phyloP scores from a whole-genome alignment of 2,888 invertebrate genomes.

The Malthinus seriepunctatus region DNA sequence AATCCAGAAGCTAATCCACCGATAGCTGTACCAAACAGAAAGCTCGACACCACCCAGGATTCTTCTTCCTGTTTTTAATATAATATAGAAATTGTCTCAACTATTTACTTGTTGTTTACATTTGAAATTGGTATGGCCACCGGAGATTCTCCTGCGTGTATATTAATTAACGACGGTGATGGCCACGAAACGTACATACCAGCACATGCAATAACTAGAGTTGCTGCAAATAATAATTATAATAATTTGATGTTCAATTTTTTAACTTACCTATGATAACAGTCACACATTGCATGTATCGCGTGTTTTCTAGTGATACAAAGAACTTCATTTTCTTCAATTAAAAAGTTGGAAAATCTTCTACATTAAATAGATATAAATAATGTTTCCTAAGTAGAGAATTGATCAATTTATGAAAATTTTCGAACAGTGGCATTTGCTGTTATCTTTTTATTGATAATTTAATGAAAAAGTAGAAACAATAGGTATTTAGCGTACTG shows the following conservation, averaged over 20 bases:
- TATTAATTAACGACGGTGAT: constrained; percentile 31
- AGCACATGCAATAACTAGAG: constrained; percentile 18
- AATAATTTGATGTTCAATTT: no score
- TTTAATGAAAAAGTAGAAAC: no score
- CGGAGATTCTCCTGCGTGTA: constrained; percentile 8
- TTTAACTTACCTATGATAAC: constrained; percentile 27
- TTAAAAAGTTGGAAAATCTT: no score
- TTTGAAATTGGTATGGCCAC: background rate
- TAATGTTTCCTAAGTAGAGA: no score
- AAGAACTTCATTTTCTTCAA: background rate
- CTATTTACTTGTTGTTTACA: background rate
- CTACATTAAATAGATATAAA: no score
- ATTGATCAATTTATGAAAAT: no score
- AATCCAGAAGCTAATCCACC: constrained; percentile 1
- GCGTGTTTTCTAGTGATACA: constrained; percentile 8
- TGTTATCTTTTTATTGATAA: no score
- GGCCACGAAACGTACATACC: constrained; percentile 30
- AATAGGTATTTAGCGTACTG: no score
- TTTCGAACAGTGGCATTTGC: no score
- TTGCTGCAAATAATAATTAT: constrained; percentile 21
- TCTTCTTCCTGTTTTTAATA: background rate
- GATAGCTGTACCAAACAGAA: background rate
- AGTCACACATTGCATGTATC: constrained; percentile 30
- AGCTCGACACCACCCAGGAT: constrained; percentile 1
- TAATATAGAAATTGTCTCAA: background rate